A percentile compares a stretch with the other conserved stretches of the same genome.
Conservation (phyloP, 2,113 vertebrate species). For the Callocephalon fimbriatum region DNA sequence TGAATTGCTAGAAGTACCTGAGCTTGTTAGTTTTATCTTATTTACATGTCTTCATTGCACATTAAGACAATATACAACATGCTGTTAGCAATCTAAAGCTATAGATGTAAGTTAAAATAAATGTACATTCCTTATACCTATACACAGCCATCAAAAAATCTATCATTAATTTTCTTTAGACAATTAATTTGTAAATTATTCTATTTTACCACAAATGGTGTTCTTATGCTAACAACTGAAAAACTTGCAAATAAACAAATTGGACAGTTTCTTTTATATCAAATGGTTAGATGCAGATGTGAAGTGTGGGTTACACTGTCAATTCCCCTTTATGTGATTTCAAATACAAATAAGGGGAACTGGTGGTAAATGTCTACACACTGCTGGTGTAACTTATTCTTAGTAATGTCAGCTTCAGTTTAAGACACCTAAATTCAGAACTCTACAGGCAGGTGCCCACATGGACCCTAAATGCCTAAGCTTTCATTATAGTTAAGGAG, state of each 20-base stretch:
- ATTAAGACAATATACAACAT: background rate
- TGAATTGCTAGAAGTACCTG: background rate
- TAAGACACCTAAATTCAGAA: background rate
- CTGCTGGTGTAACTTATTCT: background rate
- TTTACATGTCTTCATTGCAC: background rate
- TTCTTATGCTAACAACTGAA: background rate
- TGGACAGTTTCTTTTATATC: background rate
- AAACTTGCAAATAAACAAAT: background rate
- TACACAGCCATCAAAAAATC: background rate
- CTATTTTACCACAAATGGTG: background rate
- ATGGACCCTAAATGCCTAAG: background rate
- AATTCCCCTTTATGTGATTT: background rate
- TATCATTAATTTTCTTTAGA: background rate
- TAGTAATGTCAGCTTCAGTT: background rate
- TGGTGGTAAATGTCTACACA: background rate
- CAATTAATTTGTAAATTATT: fast-evolving
- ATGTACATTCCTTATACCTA: background rate
- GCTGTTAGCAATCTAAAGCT: background rate
- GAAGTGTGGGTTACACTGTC: background rate
- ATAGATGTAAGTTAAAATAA: background rate
- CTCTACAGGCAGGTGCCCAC: background rate
- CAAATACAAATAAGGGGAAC: background rate
- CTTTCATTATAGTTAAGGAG: background rate
- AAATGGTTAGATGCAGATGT: background rate
- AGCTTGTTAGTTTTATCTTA: background rate